phyloP scores from a whole-genome alignment of 92 coral and sea anemone species.

The Blastomussa wellsi region DNA sequence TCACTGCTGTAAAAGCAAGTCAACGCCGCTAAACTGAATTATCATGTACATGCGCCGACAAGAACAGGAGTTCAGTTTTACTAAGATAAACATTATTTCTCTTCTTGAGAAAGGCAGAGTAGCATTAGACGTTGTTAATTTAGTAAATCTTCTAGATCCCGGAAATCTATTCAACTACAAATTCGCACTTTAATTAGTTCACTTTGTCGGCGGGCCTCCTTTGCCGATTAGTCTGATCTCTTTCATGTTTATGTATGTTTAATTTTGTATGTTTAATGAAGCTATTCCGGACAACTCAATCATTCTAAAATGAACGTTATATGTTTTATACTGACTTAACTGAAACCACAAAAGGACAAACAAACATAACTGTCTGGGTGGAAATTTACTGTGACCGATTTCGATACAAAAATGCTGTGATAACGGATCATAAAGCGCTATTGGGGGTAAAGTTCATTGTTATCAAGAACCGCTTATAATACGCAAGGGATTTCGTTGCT shows the following conservation, averaged over 20 bases:
- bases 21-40: background rate
- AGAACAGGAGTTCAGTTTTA: too few relatives aligned
- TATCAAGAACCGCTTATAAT: background rate
- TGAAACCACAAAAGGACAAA: background rate
- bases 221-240: background rate
- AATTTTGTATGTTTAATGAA: background rate
- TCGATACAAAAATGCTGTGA: too few relatives aligned
- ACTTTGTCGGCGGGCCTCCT: background rate
- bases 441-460: background rate
- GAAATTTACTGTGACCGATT: background rate
- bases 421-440: background rate
- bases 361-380: background rate
- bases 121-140: background rate
- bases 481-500: background rate
- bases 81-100: background rate
- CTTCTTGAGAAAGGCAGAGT: background rate
- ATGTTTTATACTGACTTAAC: background rate
- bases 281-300: background rate
- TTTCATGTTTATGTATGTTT: background rate
- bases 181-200: background rate
- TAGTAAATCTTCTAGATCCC: background rate
- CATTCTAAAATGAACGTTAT: background rate
- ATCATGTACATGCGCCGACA: too few relatives aligned
- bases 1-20: background rate
- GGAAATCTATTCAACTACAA: background rate